Evolutionary conservation across 2,113 vertebrate genomes (phyloP), one percentile per base, ranked within the genome.

Genomic region (Cottus gobio): DNA sequence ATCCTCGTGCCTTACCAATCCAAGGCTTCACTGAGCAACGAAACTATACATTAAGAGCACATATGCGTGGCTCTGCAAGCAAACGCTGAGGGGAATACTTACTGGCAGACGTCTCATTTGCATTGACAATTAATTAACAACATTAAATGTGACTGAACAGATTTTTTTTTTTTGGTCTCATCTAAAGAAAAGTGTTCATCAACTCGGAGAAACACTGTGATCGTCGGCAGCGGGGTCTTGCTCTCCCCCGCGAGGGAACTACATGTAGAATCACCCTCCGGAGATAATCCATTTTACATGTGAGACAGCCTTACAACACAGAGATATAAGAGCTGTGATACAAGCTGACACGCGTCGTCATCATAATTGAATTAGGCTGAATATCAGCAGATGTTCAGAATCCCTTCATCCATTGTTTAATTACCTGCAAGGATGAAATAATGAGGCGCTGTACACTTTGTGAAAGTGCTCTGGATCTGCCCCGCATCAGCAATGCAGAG

Each of bases 221-320:
- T 71, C 61, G 46, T 44, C 15, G 68, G 56, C 85, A 87, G 65
- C 57, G 8, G 3, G 85, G 62, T 66, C 79, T 80, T 31, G 54
- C 6, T 44, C 44, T 65, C 67, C 63, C 60, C 56, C 65, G 70
- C 9, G 52, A 72, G 50, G 22, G 50, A 76, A 61, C 69, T 26
- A 22, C 57, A 62, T 62, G 72, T 60, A 75, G 82, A 81, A 67
- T 34, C 37, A 61, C 54, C 57, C 58, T 5, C 2, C 7, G 36
- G 61, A 83, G 28, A 11, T 68, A 69, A 86, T 83, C 77, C 71
- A 72, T 80, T 57, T 79, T 80, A 42, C 48, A 75, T 62, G 56
- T 42, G 56, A 83, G 71, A 50, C 65, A 62, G 58, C 30, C 4
- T 69, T 60, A 65, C 67, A 79, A 69, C 56, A 28, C 13, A 48